Base-by-base conservation (phyloP, 1,140 invertebrate species). In the Gryon sp. region DNA sequence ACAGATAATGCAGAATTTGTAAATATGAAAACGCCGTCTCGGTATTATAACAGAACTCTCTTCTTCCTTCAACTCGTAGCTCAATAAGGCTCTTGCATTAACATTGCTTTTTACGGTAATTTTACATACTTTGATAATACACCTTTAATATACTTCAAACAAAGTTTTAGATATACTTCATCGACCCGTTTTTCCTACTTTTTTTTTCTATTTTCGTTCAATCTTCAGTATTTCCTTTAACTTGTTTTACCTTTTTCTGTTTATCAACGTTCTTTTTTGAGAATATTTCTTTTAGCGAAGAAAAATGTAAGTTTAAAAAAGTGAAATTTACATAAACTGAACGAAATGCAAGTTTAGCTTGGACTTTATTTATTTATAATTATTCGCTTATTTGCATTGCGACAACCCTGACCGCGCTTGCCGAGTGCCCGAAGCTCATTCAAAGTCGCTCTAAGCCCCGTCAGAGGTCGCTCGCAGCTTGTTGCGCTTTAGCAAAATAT, bases 41-140 rank as follows among this genome's bases (percentile, higher is more conserved):
- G n/a, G n/a, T n/a, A 11, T 36, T 15, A 12, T 32, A 20, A 48
- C 41, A 68, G 26, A 22, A 50, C 14, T 18, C 19, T 36, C 24
- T 18, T 34, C 38, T 32, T 2, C 40, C 15, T 20, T 36, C 24
- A 16, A 34, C 30, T 38, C 38, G 15, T 41, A 50, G 38, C 45
- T 80, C 69, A 43, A 65, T 73, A 78, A 80, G 78, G 78, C 79
- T 80, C 63, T 63, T 48, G 70, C 76, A 69, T 74, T 76, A n/a
- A 72, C 68, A 78, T 76, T 78, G 70, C 63, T 78, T 78, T 69
- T 60, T 52, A 48, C 48, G 34, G 16, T 74, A 66, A 74, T 59
- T 60, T 34, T 46, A 46, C 12, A 59, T 40, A 41, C 26, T 32
- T 46, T 24, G 24, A 41, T 40, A 43, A 46, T 30, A 45, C 12